Evolutionary conservation across 2,113 vertebrate species (phyloP).

Genomic region (Cinclus cinclus): DNA sequence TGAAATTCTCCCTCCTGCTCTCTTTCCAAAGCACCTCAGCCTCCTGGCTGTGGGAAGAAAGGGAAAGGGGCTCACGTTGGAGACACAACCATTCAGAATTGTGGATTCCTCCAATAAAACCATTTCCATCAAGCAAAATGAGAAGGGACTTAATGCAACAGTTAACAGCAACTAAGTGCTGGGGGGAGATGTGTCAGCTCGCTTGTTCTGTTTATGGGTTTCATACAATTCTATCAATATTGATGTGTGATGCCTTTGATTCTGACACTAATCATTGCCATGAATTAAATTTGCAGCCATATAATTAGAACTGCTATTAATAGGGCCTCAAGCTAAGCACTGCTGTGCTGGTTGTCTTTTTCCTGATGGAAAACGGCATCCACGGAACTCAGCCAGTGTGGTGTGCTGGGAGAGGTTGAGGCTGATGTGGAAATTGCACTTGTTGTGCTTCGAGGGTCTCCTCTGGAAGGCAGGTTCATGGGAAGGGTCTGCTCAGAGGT

Average conservation of each 20-base stretch:
- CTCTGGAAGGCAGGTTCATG: neutral
- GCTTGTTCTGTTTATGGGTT: constrained; percentile 72
- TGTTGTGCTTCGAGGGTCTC: constrained; percentile 35
- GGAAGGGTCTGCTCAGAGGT: neutral
- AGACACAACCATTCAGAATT: neutral
- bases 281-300: constrained; percentile 79
- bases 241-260: constrained; percentile 79
- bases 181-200: constrained; percentile 31
- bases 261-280: constrained; percentile 78
- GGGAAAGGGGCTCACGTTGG: neutral
- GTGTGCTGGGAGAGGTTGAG: constrained; percentile 51
- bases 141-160: constrained; percentile 65
- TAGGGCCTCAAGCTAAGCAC: constrained; percentile 74
- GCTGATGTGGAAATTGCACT: constrained; percentile 46
- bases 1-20: neutral
- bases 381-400: constrained; percentile 53
- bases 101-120: constrained; percentile 27
- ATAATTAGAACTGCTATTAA: constrained; percentile 80
- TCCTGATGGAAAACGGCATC: constrained; percentile 70
- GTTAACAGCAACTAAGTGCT: constrained; percentile 53
- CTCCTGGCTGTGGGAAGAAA: neutral
- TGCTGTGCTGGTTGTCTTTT: constrained; percentile 60
- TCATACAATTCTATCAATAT: constrained; percentile 75
- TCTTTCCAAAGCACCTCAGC: neutral
- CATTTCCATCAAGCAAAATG: constrained; percentile 45